Evolutionary conservation across 1,140 invertebrate species (phyloP), one percentile per base, ranked within the genome.

Genomic region (Brachionus paranguensis): DNA sequence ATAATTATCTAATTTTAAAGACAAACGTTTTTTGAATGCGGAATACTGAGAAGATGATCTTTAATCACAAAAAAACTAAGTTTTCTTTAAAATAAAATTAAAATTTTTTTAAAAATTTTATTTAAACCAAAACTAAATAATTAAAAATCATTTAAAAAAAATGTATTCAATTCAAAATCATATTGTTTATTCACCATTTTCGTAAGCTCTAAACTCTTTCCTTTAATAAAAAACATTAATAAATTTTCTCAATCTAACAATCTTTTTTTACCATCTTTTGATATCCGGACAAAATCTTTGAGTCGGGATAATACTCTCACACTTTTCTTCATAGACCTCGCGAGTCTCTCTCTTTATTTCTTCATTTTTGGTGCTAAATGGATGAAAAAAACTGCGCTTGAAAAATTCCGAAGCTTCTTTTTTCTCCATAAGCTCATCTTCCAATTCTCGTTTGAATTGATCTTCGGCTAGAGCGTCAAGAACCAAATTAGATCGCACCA

Each of bases 291-390:
- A 83, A 20, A 70, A 72, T 11, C 81, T 20, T 47, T 60, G 17
- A 53, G n/a, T 17, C n/a, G 45, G 33, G 68, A 83, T 24, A 47
- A 83, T 55, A 37, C n/a, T 45, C 20, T 68, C 60, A 12, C 60
- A 83, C 17, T 68, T 68, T 27, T 83, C 60, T 37, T 68, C 81
- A 53, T 83, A 83, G 24, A 68, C 81, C 12, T 83, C 81, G 11
- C 81, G 81, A 12, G 81, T 68, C 20, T 83, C 81, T 55, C 81
- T 27, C 45, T 83, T 83, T 53, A 68, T 50, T 83, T 83, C 81
- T n/a, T 83, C 81, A 14, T 60, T 55, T 55, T 83, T 72, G 12
- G 64, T 83, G 24, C 14, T 29, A 55, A 68, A 68, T 14, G 81
- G 81, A 70, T 83, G 81, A 70, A 83, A 83, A n/a, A 79, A 79